These are phyloP conservation scores for Allolobophora icterica DNA, from an alignment of 2,888 invertebrate species.

Conservation along the genomic window DNA sequence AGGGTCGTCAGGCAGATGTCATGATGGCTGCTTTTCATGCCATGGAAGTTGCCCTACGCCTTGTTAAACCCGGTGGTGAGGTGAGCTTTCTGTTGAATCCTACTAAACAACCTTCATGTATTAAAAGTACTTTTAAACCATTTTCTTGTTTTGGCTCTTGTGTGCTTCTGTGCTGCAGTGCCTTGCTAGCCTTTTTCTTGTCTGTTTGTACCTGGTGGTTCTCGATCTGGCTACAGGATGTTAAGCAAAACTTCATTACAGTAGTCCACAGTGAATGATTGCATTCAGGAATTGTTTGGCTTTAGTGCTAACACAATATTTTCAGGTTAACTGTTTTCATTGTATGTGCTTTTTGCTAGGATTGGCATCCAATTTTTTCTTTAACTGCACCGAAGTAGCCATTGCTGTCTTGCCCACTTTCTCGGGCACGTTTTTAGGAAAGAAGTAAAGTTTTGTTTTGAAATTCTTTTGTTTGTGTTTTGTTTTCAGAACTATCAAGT, in stretches of 20 bases:
- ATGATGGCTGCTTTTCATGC: slow-evolving; percentile 93
- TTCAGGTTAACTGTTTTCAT: background rate
- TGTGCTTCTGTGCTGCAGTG: slow-evolving; percentile 8
- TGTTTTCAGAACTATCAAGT: slow-evolving; percentile 66
- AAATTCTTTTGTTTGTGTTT: background rate
- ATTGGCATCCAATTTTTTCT: background rate
- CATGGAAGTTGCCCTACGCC: slow-evolving; percentile 89
- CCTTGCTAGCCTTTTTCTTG: background rate
- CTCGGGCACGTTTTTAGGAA: background rate
- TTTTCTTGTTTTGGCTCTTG: no score
- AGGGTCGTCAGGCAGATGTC: slow-evolving; percentile 91
- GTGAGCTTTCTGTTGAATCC: slow-evolving; percentile 66
- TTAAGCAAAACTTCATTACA: background rate
- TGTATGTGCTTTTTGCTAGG: background rate
- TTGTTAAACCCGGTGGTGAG: slow-evolving; percentile 88
- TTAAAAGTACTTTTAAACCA: background rate
- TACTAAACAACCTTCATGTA: background rate
- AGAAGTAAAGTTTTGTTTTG: background rate
- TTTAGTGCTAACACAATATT: no score
- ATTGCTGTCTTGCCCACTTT: background rate
- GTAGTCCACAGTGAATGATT: no score
- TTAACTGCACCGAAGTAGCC: background rate
- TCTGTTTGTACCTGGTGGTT: background rate
- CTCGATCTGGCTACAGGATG: background rate
- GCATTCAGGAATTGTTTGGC: no score